phyloP scores from a whole-genome alignment of 2,113 vertebrate species.

The Myotis brandtii region DNA sequence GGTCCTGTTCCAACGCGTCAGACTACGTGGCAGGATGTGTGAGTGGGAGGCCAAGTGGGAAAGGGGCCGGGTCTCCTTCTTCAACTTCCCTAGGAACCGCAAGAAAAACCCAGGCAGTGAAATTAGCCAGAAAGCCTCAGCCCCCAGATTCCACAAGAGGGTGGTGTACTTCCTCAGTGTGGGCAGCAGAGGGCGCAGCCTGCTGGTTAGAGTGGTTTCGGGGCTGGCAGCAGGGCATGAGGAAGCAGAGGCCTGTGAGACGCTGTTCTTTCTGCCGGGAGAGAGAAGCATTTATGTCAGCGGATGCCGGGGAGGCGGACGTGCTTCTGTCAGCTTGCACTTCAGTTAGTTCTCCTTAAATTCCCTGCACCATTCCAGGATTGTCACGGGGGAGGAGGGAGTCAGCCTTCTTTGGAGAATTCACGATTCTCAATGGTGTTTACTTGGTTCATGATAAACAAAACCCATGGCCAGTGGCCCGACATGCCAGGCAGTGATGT shows the following conservation, averaged over 20 bases:
- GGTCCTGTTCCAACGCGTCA: not conserved
- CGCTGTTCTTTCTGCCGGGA: rapidly evolving
- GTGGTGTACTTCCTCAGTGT: slow-evolving; percentile 25
- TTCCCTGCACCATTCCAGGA: not conserved
- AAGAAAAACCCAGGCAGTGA: not conserved
- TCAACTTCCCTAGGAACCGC: not conserved
- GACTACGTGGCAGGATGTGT: not conserved
- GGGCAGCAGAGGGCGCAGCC: slow-evolving; percentile 88
- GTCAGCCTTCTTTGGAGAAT: not conserved
- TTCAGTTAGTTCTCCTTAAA: not conserved
- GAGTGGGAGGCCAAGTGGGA: not conserved
- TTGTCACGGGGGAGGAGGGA: not conserved
- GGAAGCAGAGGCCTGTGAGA: not conserved
- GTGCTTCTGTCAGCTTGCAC: rapidly evolving
- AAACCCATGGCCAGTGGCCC: not conserved
- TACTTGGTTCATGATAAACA: not conserved
- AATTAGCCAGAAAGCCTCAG: not conserved
- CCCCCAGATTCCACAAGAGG: rapidly evolving
- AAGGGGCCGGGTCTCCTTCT: not conserved
- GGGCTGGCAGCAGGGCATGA: not conserved
- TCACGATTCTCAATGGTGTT: not conserved
- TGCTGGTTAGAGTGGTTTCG: slow-evolving; percentile 77
- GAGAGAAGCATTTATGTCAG: rapidly evolving
- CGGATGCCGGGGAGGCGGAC: not conserved
- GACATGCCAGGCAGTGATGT: not conserved